Evolutionary conservation across 2,888 invertebrate species (phyloP), one percentile per base, ranked within the genome.

Genomic region (Parascotia fuliginaria): DNA sequence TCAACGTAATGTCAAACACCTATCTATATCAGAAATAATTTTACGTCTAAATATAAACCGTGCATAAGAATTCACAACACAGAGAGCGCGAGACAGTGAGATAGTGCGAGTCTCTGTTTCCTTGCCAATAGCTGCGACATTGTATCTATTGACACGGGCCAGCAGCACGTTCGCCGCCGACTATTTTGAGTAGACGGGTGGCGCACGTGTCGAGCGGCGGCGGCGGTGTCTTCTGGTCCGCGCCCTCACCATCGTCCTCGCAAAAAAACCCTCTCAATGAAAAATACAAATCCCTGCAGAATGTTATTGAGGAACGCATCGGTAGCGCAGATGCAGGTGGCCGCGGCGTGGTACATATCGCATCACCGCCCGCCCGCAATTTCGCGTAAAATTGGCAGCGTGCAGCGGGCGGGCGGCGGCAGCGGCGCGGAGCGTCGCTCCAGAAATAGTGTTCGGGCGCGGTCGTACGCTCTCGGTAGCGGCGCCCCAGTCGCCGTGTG

Each of bases 1-100:
- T 91, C 91, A 91, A 89, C 90, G 90, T 91, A 90, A 91, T 91
- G 91, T 90, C 91, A 91, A 91, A 90, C 90, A 90, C 90, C 89
- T 90, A 91, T 90, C 89, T 90, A 89, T 89, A 89, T 89, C 90
- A 88, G 89, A 91, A 91, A 91, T 90, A 91, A 91, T 90, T 89
- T 89, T 83, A 78, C 76, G 56, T 83, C 91, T 91, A 91, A 89
- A 89, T 89, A 88, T 91, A 90, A 87, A 87, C 83, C 84, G 82
- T 88, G 89, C 90, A 89, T 89, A 90, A 90, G 90, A 91, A 91
- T 91, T 89, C 89, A 91, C 91, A 91, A 91, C 91, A 90, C 80
- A 82, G 87, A 84, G 86, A 84, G 87, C 85, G 87, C 89, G 91
- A 90, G 90, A 91, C 90, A 89, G 90, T 89, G 89, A 89, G 90